phyloP scores from a whole-genome alignment of 2,113 vertebrate genomes.

The Pelmatolapia mariae region DNA sequence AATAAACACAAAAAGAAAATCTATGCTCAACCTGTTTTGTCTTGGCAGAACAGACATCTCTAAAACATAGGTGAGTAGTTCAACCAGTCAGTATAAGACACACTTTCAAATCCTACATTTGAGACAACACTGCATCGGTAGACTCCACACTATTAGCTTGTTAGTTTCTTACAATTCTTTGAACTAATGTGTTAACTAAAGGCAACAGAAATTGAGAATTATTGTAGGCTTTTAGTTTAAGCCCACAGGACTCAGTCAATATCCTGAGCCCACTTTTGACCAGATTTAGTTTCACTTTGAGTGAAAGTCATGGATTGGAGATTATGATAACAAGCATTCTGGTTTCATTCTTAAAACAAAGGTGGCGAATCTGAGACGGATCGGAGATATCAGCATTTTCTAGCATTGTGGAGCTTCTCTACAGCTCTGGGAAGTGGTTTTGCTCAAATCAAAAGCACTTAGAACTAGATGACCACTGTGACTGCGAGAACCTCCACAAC shows the following conservation, averaged over 20 bases:
- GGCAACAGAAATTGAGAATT: neutral
- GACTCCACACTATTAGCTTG: neutral
- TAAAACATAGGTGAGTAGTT: neutral
- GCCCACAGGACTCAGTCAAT: neutral
- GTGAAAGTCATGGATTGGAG: neutral
- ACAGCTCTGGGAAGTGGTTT: constrained; percentile 74
- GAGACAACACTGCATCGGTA: neutral
- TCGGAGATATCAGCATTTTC: constrained; percentile 68
- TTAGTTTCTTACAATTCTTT: neutral
- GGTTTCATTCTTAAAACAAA: neutral
- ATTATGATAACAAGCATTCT: neutral
- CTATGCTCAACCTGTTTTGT: neutral
- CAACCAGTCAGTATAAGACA: neutral
- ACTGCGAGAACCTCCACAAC: constrained; percentile 1
- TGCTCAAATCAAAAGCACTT: neutral
- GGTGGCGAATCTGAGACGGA: neutral
- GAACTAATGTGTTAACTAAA: neutral
- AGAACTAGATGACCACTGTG: neutral
- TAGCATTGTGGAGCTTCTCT: constrained; percentile 76
- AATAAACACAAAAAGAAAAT: neutral
- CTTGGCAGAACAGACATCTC: neutral
- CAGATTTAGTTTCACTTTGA: neutral
- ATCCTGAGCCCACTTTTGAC: neutral
- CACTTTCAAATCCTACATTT: neutral
- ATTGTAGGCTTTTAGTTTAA: neutral